Evolutionary conservation across 2,888 invertebrate species (phyloP).

Genomic region (Malthinus flaveolus): DNA sequence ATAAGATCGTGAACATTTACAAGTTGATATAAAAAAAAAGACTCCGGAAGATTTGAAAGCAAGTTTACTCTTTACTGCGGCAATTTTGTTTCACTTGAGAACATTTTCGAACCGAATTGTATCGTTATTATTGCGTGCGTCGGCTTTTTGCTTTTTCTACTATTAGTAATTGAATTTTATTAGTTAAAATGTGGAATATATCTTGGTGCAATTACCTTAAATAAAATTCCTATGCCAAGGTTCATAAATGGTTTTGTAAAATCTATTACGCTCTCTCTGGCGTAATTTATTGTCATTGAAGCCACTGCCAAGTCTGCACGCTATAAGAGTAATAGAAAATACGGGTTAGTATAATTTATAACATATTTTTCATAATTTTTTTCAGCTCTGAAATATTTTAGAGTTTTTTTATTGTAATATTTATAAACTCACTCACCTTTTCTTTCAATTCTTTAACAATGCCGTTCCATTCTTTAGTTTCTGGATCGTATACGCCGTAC

Average conservation of each 20-base stretch:
- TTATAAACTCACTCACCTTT: conserved; percentile 68
- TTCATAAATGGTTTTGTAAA: conserved; percentile 99
- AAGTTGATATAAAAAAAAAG: conserved; percentile 7
- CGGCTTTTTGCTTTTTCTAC: conserved; percentile 7
- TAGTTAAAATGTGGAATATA: conserved; percentile 41
- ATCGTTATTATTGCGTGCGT: conserved; percentile 18
- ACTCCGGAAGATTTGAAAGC: conserved; percentile 13
- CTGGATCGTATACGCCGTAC: conserved; percentile 87
- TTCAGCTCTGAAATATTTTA: conserved; percentile 11
- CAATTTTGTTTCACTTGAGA: conserved; percentile 19
- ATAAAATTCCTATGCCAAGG: conserved; percentile 93
- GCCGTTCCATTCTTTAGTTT: conserved; percentile 88
- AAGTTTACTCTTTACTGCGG: conserved; percentile 14
- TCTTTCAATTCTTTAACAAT: conserved; percentile 86
- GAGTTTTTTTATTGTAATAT: not conserved
- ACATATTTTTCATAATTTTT: conserved; percentile 3
- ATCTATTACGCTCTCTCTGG: conserved; percentile 92
- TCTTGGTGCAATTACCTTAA: conserved; percentile 68
- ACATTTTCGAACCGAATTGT: conserved; percentile 19
- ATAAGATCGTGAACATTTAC: conserved; percentile 4
- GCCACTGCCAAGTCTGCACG: conserved; percentile 95
- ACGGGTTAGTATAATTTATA: conserved; percentile 13
- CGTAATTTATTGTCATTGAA: conserved; percentile 97
- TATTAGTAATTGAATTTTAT: conserved; percentile 11
- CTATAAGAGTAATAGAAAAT: conserved; percentile 56